Base-by-base conservation (phyloP, 1,140 invertebrate genomes). In the Tetragnatha versicolor region DNA sequence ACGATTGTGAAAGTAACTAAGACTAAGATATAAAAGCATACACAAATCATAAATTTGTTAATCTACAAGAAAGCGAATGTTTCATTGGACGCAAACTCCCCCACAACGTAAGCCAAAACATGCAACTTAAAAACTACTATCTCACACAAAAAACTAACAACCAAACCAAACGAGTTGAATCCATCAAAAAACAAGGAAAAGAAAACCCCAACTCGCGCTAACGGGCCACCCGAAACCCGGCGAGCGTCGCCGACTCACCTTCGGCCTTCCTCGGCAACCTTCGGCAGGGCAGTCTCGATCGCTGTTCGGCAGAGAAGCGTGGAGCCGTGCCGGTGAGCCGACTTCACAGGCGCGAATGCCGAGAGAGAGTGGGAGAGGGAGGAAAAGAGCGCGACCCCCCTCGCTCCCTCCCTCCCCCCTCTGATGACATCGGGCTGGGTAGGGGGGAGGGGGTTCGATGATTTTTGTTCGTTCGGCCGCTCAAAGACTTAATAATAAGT, bases 261-360 rank as follows among this genome's bases (percentile, higher is more conserved):
- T n/a, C n/a, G n/a, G n/a, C n/a, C n/a, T n/a, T n/a, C n/a, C n/a
- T n/a, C n/a, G n/a, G n/a, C n/a, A n/a, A n/a, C n/a, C n/a, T 10
- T 35, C 33, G 33, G 60, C 60, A 45, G 72, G 72, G 72, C 72
- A 35, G 35, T 22, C 20, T 20, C 9, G 29, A 20, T 33, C n/a
- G 25, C 68, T 29, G 29, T 22, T 31, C 42, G 51, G 68, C 45
- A 35, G 20, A 22, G 33, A 37, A 51, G 29, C 25, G 55, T 22
- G 58, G n/a, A n/a, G 58, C 27, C 35, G 55, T 20, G 58, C 58
- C 55, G 72, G 55, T 49, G 58, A 63, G 72, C 33, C 53, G 51
- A 75, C 72, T 75, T 75, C 42, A n/a, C 72, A 75, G 72, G 72
- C 72, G 72, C 70, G 51, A 75, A 63, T 75, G 72, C 53, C 17